These are phyloP conservation scores for Andrena dorsata DNA, from an alignment of 2,888 invertebrate genomes.

Conservation along the genomic window DNA sequence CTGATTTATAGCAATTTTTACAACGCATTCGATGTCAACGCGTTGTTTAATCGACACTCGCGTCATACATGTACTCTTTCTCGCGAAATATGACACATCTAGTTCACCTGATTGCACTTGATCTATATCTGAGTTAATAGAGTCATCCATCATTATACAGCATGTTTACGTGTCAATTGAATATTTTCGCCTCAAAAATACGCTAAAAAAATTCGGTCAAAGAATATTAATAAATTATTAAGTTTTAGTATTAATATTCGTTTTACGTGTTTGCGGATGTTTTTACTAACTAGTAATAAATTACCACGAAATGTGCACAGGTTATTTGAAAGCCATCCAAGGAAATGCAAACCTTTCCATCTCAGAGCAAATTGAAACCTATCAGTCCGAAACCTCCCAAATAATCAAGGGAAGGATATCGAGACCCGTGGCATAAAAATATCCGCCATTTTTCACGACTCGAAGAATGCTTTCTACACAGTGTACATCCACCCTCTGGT, in stretches of 20 bases:
- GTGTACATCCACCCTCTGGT: not conserved
- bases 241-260: no score
- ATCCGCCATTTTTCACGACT: slow-evolving; percentile 33
- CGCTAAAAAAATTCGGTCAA: no score
- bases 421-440: slow-evolving; percentile 7
- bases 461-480: not conserved
- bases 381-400: slow-evolving; percentile 16
- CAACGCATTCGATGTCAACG: not conserved
- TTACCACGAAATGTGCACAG: no score
- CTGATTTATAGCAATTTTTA: slow-evolving; percentile 30
- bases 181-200: no score
- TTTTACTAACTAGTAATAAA: no score
- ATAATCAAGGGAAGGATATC: not conserved
- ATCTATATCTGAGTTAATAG: no score
- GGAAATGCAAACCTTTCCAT: no score
- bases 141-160: no score
- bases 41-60: not conserved
- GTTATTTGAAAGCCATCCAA: no score
- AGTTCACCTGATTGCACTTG: not conserved
- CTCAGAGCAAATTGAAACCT: slow-evolving; percentile 5
- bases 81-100: not conserved
- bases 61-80: not conserved
- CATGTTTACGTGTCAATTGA: no score
- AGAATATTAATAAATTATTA: no score
- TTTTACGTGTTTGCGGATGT: no score